Base-by-base conservation (phyloP, 2,113 vertebrate genomes). In the Synodontis membranacea region DNA sequence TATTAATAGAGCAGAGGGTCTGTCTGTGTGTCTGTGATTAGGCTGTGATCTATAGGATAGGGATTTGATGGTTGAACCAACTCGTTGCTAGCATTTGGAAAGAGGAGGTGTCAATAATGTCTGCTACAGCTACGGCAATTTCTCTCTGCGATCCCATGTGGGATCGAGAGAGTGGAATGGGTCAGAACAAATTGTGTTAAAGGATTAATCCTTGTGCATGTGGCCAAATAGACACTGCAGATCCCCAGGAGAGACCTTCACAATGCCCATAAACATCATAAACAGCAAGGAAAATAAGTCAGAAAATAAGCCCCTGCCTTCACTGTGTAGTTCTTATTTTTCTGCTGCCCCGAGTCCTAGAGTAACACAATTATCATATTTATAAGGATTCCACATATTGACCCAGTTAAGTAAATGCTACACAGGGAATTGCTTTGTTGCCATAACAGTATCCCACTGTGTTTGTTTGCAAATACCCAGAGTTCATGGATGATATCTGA, bases 21-120 rank as follows among this genome's bases (percentile, higher is more conserved):
- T 72, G 70, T 42, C 85, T 91, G 90, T 80, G 66, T 76, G 54
- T 86, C 19, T 46, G 50, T 86, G 90, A 91, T 91, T 89, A 91
- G 68, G 48, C 84, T 44, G 37, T 37, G 25, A 48, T 64, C 82
- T 88, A 84, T 87, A 80, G 68, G 42, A 34, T 81, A 44, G 78
- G 83, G 87, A 87, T 87, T 88, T 87, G 50, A 79, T 72, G 68
- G 52, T 84, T 88, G 78, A 82, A 86, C 82, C 42, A 6, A 80
- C 28, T 80, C 58, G 88, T 39, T 28, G 8, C 25, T 31, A 66
- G 42, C 72, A 70, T 88, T 82, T 87, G 84, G 80, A 62, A 89
- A 82, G 52, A 66, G 23, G 75, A n/a, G 48, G 60, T 39, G 82
- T 86, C 82, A 85, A 89, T 86, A 86, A 84, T 83, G 80, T 87